Percentiles rank a stretch among this genome's conserved stretches.
Conservation (phyloP, 2,888 invertebrate species). For the Drosophila sordidapex region DNA sequence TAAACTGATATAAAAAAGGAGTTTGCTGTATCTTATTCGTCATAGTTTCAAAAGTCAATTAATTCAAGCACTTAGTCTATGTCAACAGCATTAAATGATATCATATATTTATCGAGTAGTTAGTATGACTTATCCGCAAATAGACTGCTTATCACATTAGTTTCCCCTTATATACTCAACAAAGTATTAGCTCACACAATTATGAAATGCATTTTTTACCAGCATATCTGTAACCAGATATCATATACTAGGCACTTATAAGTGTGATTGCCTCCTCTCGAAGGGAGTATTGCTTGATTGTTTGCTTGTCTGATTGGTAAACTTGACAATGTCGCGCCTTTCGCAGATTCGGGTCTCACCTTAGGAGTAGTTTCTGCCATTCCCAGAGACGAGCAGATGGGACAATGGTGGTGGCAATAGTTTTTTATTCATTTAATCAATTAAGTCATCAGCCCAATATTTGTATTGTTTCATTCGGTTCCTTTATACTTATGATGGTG, state of each 20-base stretch:
- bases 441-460: conserved; percentile 79
- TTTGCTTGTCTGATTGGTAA: conserved; percentile 67
- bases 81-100: neutral
- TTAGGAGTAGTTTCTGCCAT: conserved; percentile 21
- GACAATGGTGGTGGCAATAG: conserved; percentile 34
- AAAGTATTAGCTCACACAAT: conserved; percentile 16
- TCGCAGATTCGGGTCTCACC: conserved; percentile 44
- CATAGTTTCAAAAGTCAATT: neutral
- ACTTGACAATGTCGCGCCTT: conserved; percentile 30
- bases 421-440: conserved; percentile 83
- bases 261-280: conserved; percentile 50
- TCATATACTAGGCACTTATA: conserved; percentile 9
- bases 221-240: conserved; percentile 58
- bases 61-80: neutral
- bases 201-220: conserved; percentile 43
- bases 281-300: conserved; percentile 63
- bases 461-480: conserved; percentile 58
- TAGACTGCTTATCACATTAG: neutral
- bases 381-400: conserved; percentile 45
- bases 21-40: neutral
- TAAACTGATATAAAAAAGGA: neutral
- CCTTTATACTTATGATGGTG: conserved; percentile 28
- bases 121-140: neutral
- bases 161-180: neutral
- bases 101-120: neutral